phyloP scores from a whole-genome alignment of 2,888 invertebrate species.

The Drosophila flavopinicola region DNA sequence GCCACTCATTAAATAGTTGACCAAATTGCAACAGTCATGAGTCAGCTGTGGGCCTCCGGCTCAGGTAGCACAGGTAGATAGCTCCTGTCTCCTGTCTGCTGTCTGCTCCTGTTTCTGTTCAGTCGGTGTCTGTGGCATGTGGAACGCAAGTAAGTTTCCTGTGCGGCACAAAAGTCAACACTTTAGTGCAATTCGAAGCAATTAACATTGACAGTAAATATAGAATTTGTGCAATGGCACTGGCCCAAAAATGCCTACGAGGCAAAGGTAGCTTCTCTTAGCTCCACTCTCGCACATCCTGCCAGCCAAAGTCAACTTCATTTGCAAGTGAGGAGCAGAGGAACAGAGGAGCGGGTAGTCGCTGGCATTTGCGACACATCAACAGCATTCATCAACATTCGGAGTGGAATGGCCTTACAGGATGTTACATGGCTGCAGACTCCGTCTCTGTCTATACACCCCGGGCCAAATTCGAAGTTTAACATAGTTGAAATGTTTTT shows the following conservation, averaged over 20 bases:
- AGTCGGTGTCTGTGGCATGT: conserved; percentile 48
- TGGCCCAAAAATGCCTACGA: conserved; percentile 70
- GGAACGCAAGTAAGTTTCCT: conserved; percentile 58
- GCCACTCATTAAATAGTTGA: conserved; percentile 55
- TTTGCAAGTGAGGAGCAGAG: conserved; percentile 58
- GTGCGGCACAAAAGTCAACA: conserved; percentile 74
- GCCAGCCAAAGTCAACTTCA: conserved; percentile 65
- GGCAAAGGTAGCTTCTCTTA: conserved; percentile 45
- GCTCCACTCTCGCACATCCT: conserved; percentile 48
- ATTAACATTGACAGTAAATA: conserved; percentile 79
- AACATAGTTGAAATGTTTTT: conserved; percentile 57
- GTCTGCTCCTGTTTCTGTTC: background rate
- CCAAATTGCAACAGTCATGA: conserved; percentile 53
- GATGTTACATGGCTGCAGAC: conserved; percentile 45
- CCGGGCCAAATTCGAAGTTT: conserved; percentile 48
- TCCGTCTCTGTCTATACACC: background rate
- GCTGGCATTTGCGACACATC: conserved; percentile 39
- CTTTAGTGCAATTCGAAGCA: conserved; percentile 76
- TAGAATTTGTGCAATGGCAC: conserved; percentile 69
- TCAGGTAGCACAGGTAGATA: background rate
- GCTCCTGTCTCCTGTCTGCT: too few species aligned
- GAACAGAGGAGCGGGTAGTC: background rate
- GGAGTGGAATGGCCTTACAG: conserved; percentile 39
- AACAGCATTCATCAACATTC: conserved; percentile 61
- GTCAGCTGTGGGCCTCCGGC: conserved; percentile 4